A percentile compares a stretch with the other conserved stretches of the same genome.
Conservation (phyloP, 1,140 invertebrate genomes). For the Tetraneura akinire region DNA sequence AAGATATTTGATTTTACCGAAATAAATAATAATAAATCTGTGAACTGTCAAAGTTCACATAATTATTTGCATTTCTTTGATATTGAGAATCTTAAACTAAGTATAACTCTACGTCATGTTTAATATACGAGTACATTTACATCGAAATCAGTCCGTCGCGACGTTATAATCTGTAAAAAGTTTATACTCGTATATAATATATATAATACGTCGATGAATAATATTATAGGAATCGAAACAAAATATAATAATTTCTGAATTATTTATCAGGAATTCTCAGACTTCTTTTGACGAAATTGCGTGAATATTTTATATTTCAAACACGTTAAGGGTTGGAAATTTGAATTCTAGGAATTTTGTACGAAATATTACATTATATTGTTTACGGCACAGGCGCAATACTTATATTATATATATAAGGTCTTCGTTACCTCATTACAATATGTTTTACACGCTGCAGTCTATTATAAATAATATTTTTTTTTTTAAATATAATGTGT, state of each 20-base stretch:
- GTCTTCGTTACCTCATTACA: too few relatives aligned
- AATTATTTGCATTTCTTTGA: conserved; percentile 2
- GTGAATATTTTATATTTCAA: neutral
- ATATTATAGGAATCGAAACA: too few relatives aligned
- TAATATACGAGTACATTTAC: neutral
- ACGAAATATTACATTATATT: neutral
- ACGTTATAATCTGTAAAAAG: too few relatives aligned
- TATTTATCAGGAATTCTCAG: too few relatives aligned
- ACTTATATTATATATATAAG: neutral
- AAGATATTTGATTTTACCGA: neutral
- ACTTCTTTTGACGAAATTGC: neutral
- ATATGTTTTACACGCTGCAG: too few relatives aligned
- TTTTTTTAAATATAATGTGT: too few relatives aligned
- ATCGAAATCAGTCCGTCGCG: neutral
- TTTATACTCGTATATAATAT: too few relatives aligned
- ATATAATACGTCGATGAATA: too few relatives aligned
- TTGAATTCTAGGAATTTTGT: neutral
- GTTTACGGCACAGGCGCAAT: neutral
- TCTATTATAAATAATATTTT: too few relatives aligned
- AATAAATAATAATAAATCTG: neutral
- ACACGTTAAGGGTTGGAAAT: neutral
- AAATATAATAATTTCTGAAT: too few relatives aligned
- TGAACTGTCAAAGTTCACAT: neutral
- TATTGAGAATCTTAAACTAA: neutral
- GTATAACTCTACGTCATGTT: neutral